Evolutionary conservation across 2,113 vertebrate genomes (phyloP).

Genomic region (Channa argus): DNA sequence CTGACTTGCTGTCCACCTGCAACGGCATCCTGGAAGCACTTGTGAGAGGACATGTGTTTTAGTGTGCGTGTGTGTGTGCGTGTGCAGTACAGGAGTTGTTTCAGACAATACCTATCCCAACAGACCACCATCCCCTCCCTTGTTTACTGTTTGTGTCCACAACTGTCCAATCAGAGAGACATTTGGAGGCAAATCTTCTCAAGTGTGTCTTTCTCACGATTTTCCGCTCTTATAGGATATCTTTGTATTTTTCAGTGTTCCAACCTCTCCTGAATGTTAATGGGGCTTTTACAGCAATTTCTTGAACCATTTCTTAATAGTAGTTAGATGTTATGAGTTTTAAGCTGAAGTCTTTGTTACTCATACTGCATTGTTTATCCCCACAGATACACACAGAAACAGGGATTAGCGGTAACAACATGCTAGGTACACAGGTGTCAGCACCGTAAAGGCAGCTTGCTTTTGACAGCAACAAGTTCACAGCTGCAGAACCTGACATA

Average conservation of each 20-base stretch:
- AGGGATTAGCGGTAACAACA: neutral
- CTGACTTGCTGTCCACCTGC: conserved; percentile 46
- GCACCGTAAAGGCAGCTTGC: neutral
- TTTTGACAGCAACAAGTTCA: neutral
- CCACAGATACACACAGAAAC: conserved; percentile 44
- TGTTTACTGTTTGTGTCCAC: neutral
- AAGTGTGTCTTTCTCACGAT: conserved; percentile 33
- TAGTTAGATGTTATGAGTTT: conserved; percentile 39
- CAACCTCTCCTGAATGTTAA: conserved; percentile 40
- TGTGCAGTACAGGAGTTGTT: conserved; percentile 49
- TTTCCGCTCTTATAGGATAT: conserved; percentile 43
- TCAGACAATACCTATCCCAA: conserved; percentile 41
- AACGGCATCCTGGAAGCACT: conserved; percentile 44
- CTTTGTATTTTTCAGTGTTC: conserved; percentile 57
- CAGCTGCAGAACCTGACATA: neutral
- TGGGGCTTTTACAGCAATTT: conserved; percentile 36
- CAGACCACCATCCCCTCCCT: conserved; percentile 16
- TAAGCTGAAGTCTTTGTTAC: conserved; percentile 35
- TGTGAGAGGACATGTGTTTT: conserved; percentile 37
- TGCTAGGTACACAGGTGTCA: neutral
- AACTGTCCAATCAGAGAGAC: conserved; percentile 22
- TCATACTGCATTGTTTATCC: conserved; percentile 38
- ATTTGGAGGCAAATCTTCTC: conserved; percentile 29
- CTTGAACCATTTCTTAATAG: conserved; percentile 48
- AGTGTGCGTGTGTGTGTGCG: conserved; percentile 23